Base-by-base conservation (phyloP, 2,888 invertebrate genomes). In the Linnaemya tessellans region DNA sequence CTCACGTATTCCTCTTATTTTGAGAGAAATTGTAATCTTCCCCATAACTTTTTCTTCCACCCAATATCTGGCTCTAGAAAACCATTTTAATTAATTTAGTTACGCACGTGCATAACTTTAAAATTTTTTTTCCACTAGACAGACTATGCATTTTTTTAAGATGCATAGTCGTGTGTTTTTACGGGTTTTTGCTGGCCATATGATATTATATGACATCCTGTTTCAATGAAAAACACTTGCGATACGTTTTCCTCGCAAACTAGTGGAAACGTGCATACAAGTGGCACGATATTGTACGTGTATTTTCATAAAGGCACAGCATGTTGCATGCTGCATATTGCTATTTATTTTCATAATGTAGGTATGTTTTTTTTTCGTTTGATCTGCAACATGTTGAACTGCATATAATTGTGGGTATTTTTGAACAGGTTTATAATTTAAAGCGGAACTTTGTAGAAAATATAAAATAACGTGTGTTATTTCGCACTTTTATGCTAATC, bases 401-500 rank as follows among this genome's bases (percentile, higher is more conserved):
- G 41, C 68, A 51, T 43, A 25, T 43, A 41, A 22, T 38, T 46
- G 58, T 80, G 41, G 62, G 30, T 79, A 9, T 67, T 62, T 54
- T 70, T 8, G 11, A 54, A 25, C 51, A 65, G 78, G 56, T 80
- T 74, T 51, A 20, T 54, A 71, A 74, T 43, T 43, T 30, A 41
- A 78, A 71, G 75, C 70, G 80, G 75, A 80, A 75, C 71, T 71
- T 65, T 56, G 22, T n/a, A 46, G 30, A 54, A 35, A 64, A 58
- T 38, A 80, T 54, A 67, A 77, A 65, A n/a, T 73, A 82, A 82
- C 51, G 74, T 71, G 74, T 85, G 74, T 75, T 77, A 77, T 86
- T 85, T 87, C 87, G 78, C 87, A 87, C 87, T 81, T 87, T 87
- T 84, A 84, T 82, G 86, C 84, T 87, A 85, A 87, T 87, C 74